Evolutionary conservation across 2,797 vertebrate species (phyloP), one percentile per base, ranked within the genome.

Genomic region (Eulemur coronatus): DNA sequence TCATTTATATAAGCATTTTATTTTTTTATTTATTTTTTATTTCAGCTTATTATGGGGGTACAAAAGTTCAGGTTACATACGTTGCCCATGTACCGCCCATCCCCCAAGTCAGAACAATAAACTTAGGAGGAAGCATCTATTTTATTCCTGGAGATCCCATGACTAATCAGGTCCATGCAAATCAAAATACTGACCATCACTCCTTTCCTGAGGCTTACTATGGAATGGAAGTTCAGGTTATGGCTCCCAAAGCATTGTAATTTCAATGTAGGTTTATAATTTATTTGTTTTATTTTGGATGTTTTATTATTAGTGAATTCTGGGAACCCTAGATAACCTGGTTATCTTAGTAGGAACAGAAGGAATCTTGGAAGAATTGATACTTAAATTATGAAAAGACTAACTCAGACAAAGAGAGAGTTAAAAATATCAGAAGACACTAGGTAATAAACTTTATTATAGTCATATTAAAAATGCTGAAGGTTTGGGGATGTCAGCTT

Each of bases 381-480:
- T 87, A 46, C 28, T 79, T 84, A 85, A 69, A 69, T 96, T 79
- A 86, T 84, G 38, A 94, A 72, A 79, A 79, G 41, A 69, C 57
- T 92, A 61, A 76, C 48, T 84, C 52, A 57, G 80, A 69, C 55
- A 80, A 89, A 48, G 33, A 80, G 24, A 28, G 79, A 61, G 22
- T 86, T 72, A 92, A 48, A 69, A 67, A 73, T 89, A 91, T 26
- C 87, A 85, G 43, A 28, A 95, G 93, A 52, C 48, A 43, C 17
- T 59, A 35, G 41, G 7, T 59, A 76, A 61, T n/a, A 11, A 84
- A 76, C 67, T 46, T 48, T 78, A 50, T 76, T 33, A 35, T 15
- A 52, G 65, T 20, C 43, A 52, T 52, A 48, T 2, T 75, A 50
- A 59, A 79, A 43, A 93, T 41, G 61, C 22, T 61, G 38, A 73